Percentiles rank a stretch among this genome's conserved stretches.
Evolutionary conservation across 2,797 vertebrate species (phyloP).

Genomic region (Anas bernieri): DNA sequence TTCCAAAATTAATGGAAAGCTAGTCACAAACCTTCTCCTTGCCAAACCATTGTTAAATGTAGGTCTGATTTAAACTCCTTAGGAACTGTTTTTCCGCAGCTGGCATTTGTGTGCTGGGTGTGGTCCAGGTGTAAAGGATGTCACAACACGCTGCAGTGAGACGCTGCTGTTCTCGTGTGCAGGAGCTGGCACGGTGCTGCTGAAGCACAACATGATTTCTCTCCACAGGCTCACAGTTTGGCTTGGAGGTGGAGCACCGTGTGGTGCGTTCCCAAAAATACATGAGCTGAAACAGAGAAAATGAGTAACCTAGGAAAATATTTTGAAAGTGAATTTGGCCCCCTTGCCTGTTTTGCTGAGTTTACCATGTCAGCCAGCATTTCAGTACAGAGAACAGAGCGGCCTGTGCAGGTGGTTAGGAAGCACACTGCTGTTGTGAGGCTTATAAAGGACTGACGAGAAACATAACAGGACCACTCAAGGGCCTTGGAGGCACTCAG

Average conservation of each 20-base stretch:
- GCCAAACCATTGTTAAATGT: background rate
- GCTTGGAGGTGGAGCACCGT: background rate
- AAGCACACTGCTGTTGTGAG: background rate
- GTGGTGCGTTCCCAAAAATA: background rate
- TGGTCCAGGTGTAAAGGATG: background rate
- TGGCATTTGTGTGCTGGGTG: background rate
- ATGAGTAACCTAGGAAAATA: background rate
- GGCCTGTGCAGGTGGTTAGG: background rate
- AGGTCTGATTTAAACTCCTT: background rate
- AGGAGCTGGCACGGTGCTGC: background rate
- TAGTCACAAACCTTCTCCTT: background rate
- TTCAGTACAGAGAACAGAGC: background rate
- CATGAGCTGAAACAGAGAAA: background rate
- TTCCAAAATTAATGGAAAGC: background rate
- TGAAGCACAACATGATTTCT: background rate
- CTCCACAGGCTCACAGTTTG: background rate
- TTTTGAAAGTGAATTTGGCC: background rate
- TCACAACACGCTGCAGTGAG: background rate
- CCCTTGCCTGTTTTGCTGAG: background rate
- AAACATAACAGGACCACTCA: background rate
- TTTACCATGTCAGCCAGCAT: background rate
- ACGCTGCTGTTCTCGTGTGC: background rate
- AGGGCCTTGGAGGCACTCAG: background rate
- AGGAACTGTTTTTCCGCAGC: background rate
- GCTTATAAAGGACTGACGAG: background rate